Evolutionary conservation across 2,113 vertebrate genomes (phyloP).

Genomic region (Pogona vitticeps): DNA sequence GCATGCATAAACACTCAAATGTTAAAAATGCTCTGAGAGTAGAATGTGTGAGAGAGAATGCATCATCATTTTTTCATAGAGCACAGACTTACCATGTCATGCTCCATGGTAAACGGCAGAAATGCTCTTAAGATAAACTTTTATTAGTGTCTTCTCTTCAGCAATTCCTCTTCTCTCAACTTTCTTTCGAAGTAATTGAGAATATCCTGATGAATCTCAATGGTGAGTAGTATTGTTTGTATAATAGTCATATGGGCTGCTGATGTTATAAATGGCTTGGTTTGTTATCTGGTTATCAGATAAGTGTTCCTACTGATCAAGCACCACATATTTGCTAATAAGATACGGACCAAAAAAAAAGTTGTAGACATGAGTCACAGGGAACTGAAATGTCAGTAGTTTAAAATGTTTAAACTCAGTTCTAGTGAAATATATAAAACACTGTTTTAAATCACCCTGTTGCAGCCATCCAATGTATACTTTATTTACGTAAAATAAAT

Average conservation of each 20-base stretch:
- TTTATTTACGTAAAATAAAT: not conserved
- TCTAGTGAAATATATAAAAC: slow-evolving; percentile 37
- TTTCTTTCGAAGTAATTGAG: not conserved
- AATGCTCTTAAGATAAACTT: not conserved
- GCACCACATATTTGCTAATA: slow-evolving; percentile 43
- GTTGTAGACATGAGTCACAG: slow-evolving; percentile 51
- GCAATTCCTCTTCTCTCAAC: too few species aligned
- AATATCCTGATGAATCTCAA: not conserved
- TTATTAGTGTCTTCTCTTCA: not conserved
- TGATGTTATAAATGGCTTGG: slow-evolving; percentile 39
- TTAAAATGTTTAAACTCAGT: slow-evolving; percentile 42
- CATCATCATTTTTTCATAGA: too few species aligned
- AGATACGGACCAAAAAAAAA: slow-evolving; percentile 50
- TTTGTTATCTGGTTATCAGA: slow-evolving; percentile 51
- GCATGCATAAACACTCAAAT: not conserved
- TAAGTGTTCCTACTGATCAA: slow-evolving; percentile 43
- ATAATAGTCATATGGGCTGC: not conserved
- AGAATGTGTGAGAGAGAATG: too few species aligned
- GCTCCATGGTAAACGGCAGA: not conserved
- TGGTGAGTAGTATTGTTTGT: not conserved
- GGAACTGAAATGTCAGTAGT: slow-evolving; percentile 17
- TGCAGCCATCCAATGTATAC: not conserved
- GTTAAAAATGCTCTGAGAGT: not conserved
- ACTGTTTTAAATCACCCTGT: slow-evolving; percentile 25
- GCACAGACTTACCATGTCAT: not conserved